Conservation (phyloP, 2,888 invertebrate genomes). For the Ischnura elegans region DNA sequence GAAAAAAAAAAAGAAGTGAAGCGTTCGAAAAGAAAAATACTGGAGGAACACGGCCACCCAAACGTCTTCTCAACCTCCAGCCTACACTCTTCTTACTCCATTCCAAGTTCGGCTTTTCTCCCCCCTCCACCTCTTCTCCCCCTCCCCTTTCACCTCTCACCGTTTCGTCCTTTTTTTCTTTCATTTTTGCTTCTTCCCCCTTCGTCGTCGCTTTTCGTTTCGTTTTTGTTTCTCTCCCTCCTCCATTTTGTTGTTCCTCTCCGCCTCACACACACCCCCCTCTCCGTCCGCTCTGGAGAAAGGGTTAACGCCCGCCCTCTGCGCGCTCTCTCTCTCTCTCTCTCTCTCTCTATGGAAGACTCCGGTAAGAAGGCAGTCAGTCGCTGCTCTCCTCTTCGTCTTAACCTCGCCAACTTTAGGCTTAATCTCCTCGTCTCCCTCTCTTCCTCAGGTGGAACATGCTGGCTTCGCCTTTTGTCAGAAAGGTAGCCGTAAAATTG, state of each 20-base stretch:
- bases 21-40: not conserved
- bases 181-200: too few species aligned
- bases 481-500: too few species aligned
- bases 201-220: too few species aligned
- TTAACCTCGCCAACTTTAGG: too few species aligned
- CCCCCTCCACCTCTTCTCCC: not conserved
- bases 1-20: not conserved
- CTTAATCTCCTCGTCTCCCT: too few species aligned
- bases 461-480: too few species aligned
- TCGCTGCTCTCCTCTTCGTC: too few species aligned
- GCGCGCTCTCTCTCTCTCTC: not conserved
- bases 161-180: too few species aligned
- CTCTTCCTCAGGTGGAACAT: not conserved
- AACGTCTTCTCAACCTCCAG: not conserved
- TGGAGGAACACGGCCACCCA: slow-evolving; percentile 30
- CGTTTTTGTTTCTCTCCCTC: too few species aligned
- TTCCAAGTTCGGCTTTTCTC: not conserved
- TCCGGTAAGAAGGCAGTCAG: too few species aligned
- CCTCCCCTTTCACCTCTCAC: not conserved
- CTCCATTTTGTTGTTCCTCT: not conserved
- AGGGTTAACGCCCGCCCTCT: slow-evolving; percentile 26
- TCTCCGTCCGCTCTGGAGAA: not conserved
- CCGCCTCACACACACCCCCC: not conserved
- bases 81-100: not conserved
- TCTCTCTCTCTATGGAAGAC: not conserved